Evolutionary conservation across 2,888 invertebrate species (phyloP).

Genomic region (Rhagonycha fulva): DNA sequence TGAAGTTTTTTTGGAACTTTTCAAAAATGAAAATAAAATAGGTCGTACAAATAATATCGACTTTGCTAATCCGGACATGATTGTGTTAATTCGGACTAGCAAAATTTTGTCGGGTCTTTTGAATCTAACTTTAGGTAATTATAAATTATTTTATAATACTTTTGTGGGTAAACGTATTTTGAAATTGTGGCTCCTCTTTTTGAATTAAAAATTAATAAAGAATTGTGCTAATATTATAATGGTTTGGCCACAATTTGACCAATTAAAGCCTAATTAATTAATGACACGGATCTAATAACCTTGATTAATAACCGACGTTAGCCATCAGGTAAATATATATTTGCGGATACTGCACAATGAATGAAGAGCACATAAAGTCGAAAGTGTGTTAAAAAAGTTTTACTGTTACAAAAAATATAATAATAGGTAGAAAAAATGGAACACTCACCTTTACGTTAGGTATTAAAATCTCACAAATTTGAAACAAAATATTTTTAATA

Average conservation of each 20-base stretch:
- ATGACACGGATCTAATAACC: not conserved
- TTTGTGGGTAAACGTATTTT: no score
- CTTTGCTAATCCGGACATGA: no score
- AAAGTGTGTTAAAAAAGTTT: not conserved
- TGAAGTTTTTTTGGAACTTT: no score
- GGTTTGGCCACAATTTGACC: not conserved
- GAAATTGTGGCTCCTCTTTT: no score
- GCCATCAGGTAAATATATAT: not conserved
- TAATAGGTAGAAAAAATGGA: not conserved
- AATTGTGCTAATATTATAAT: not conserved
- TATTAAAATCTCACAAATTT: not conserved
- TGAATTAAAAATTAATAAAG: no score
- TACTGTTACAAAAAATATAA: not conserved
- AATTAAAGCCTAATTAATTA: not conserved
- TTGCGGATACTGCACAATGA: not conserved
- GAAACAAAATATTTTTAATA: not conserved
- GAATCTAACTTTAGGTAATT: no score
- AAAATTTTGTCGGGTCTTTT: no score
- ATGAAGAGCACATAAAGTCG: not conserved
- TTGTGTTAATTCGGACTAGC: no score
- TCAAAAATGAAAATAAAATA: no score
- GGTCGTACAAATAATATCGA: no score
- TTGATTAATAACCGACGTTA: not conserved
- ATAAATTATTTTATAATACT: no score
- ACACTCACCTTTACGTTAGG: not conserved